These are phyloP conservation scores for Anoplophora glabripennis DNA, from an alignment of 1,140 invertebrate species.

Conservation along the genomic window DNA sequence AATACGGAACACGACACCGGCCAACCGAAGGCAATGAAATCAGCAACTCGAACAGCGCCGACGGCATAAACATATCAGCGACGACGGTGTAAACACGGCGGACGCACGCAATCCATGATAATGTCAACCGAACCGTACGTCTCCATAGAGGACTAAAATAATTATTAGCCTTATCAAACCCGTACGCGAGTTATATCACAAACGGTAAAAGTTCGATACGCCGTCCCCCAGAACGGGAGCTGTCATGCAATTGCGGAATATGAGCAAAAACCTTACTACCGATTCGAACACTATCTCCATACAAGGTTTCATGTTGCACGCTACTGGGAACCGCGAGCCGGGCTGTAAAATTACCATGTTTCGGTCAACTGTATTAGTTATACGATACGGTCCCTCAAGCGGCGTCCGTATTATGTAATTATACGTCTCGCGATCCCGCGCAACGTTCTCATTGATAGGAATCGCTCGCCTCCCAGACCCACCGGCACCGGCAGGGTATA, in stretches of 20 bases:
- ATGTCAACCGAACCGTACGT: slow-evolving; percentile 1
- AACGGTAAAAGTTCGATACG: background rate
- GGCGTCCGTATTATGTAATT: background rate
- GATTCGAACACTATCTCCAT: background rate
- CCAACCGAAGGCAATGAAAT: background rate
- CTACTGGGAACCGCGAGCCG: background rate
- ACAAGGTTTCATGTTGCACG: slow-evolving; percentile 1
- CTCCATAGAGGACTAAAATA: background rate
- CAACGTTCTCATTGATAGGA: background rate
- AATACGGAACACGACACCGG: background rate
- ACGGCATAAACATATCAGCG: slow-evolving; percentile 4
- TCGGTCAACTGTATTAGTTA: slow-evolving; percentile 9
- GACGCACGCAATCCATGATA: slow-evolving; percentile 10
- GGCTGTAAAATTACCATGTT: slow-evolving; percentile 3
- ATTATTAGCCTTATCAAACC: too few species aligned
- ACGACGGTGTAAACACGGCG: slow-evolving; percentile 7
- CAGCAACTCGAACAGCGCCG: background rate
- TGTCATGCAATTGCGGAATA: slow-evolving; percentile 5
- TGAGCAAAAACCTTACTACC: background rate
- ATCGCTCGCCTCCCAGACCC: background rate
- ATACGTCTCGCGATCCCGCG: slow-evolving; percentile 1
- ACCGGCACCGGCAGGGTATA: slow-evolving; percentile 1
- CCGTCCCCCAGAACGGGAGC: background rate
- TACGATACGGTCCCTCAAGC: slow-evolving; percentile 1
- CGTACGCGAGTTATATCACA: slow-evolving; percentile 1